Evolutionary conservation across 2,797 vertebrate species (phyloP).

Genomic region (Philypnodon macrostomus): DNA sequence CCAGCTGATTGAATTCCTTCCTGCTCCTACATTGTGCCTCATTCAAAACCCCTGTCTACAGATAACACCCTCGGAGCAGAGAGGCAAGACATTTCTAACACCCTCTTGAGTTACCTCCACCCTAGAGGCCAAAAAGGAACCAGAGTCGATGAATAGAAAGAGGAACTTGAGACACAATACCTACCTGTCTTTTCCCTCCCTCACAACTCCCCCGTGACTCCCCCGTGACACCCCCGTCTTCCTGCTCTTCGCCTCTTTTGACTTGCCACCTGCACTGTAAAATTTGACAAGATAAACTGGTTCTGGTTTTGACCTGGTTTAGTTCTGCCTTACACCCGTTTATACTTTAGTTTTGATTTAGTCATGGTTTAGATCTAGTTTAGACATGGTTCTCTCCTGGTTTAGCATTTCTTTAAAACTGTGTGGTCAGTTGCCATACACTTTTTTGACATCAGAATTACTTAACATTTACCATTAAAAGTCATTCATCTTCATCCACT

Average conservation of each 20-base stretch:
- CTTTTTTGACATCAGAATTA: no score
- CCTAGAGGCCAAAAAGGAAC: constrained; percentile 52
- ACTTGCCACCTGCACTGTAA: no score
- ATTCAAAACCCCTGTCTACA: constrained; percentile 43
- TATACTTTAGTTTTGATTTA: no score
- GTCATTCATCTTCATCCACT: no score
- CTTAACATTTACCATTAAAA: no score
- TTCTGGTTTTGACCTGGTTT: no score
- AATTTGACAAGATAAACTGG: no score
- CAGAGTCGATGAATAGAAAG: constrained; percentile 57
- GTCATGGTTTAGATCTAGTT: no score
- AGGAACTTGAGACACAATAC: constrained; percentile 64
- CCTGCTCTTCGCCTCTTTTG: constrained; percentile 25
- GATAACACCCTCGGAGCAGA: constrained; percentile 48
- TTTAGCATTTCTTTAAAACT: no score
- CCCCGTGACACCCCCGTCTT: constrained; percentile 43
- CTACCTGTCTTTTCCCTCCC: constrained; percentile 57
- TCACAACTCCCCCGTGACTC: constrained; percentile 41
- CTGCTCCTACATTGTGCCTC: constrained; percentile 26
- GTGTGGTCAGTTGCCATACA: no score
- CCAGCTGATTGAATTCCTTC: constrained; percentile 53
- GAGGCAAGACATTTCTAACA: constrained; percentile 64
- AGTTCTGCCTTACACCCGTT: no score
- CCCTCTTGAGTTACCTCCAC: constrained; percentile 66
- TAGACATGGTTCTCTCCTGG: no score